Base-by-base conservation (phyloP, 2,888 invertebrate species). In the Pyrrhia umbra region DNA sequence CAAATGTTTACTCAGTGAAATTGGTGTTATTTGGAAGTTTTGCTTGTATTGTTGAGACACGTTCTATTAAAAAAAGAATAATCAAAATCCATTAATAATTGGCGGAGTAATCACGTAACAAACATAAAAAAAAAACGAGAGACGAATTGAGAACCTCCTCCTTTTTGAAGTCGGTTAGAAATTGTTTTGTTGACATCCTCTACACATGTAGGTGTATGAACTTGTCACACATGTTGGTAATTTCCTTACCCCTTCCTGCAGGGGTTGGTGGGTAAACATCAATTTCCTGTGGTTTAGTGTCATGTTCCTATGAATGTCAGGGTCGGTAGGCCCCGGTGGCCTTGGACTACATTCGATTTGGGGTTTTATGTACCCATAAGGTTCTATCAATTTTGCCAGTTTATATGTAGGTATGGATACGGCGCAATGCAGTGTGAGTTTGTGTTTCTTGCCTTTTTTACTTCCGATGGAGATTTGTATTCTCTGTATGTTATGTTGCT, bases 301-400 rank as follows among this genome's bases (percentile, higher is more conserved):
- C 34, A 34, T 34, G 34, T 34, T 49, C 54, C 69, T 54, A 60
- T 72, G 43, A 82, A 80, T 70, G 80, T 75, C 85, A 82, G 54
- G 83, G 84, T 51, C 77, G 62, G 43, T 34, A 40, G 45, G n/a
- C 30, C 20, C 61, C 55, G 25, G 23, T 40, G 55, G 25, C 79
- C 75, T 78, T 72, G 68, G 56, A 40, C 68, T n/a, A 64, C 13
- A 63, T 80, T 69, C 39, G 56, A 37, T 60, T 66, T 25, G 18
- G 23, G 40, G 39, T 54, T 68, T 63, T 51, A 50, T 59, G 16
- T 52, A 34, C 21, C 58, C n/a, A 42, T 66, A 62, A 61, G 55
- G 23, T 59, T 40, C n/a, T 6, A n/a, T 25, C 30, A 30, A 25
- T 49, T 46, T 43, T 16, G 25, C 16, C 47, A 58, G 27, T 42